These are phyloP conservation scores for Lasiommata megera DNA, from an alignment of 2,888 invertebrate species.

Conservation along the genomic window DNA sequence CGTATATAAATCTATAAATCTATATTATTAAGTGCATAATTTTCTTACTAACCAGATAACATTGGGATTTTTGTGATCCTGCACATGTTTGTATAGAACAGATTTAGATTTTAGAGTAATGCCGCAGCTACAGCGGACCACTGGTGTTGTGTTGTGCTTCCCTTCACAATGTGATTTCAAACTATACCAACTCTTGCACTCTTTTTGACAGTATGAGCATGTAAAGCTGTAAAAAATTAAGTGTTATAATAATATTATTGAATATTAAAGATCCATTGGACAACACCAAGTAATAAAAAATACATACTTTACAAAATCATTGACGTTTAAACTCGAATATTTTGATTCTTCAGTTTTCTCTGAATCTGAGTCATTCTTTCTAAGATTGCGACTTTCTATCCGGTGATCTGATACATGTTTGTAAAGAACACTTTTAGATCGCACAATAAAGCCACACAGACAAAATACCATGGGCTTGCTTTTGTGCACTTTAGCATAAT, in stretches of 20 bases:
- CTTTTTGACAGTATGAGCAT: slow-evolving; percentile 63
- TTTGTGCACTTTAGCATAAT: slow-evolving; percentile 57
- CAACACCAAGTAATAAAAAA: neutral
- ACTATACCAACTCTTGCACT: slow-evolving; percentile 73
- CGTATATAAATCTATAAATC: too few species aligned
- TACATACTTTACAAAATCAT: slow-evolving; percentile 67
- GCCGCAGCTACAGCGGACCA: slow-evolving; percentile 72
- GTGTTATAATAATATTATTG: neutral
- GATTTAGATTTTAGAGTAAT: slow-evolving; percentile 74
- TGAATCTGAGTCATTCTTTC: slow-evolving; percentile 43
- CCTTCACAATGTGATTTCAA: slow-evolving; percentile 63
- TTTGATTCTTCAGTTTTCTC: slow-evolving; percentile 47
- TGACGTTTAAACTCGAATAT: slow-evolving; percentile 57
- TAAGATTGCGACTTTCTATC: slow-evolving; percentile 51
- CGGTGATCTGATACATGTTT: slow-evolving; percentile 69
- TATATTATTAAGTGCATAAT: too few species aligned
- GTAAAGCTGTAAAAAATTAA: slow-evolving; percentile 55
- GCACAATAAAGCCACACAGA: slow-evolving; percentile 62
- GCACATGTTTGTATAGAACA: slow-evolving; percentile 76
- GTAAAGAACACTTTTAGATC: slow-evolving; percentile 66
- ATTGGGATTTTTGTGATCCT: slow-evolving; percentile 75
- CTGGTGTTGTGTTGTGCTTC: slow-evolving; percentile 57
- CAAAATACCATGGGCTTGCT: slow-evolving; percentile 58
- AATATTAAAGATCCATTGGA: neutral
- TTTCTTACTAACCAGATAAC: slow-evolving; percentile 64